Conservation (phyloP, 1,140 invertebrate genomes). For the Musca vetustissima region DNA sequence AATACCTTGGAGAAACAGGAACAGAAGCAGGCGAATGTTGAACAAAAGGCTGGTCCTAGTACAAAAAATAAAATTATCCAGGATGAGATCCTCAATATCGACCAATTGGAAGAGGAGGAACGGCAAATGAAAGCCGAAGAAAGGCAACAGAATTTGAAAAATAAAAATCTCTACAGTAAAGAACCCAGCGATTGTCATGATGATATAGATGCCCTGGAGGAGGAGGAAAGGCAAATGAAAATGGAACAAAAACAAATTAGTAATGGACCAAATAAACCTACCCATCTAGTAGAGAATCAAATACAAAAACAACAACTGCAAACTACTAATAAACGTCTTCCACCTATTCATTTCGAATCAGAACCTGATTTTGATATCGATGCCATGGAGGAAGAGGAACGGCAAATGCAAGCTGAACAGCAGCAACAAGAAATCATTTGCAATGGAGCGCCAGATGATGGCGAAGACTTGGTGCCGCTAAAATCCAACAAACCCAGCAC, state of each 20-base stretch:
- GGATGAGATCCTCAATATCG: slow-evolving; percentile 14
- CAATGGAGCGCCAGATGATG: slow-evolving; percentile 33
- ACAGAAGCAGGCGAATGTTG: slow-evolving; percentile 7
- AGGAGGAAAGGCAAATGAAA: not conserved
- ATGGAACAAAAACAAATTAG: not conserved
- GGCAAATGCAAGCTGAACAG: slow-evolving; percentile 24
- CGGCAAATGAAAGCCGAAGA: slow-evolving; percentile 25
- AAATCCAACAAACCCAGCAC: not conserved
- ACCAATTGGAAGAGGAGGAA: slow-evolving; percentile 24
- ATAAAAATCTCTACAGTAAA: too few species aligned
- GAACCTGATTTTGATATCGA: slow-evolving; percentile 29
- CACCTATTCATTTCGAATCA: not conserved
- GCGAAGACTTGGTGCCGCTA: slow-evolving; percentile 33
- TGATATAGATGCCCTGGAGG: not conserved
- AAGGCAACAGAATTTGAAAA: not conserved
- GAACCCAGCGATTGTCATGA: not conserved
- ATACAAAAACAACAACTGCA: too few species aligned
- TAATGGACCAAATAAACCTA: not conserved
- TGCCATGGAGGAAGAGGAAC: slow-evolving; percentile 24
- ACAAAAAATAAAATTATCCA: too few species aligned
- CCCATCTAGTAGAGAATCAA: too few species aligned
- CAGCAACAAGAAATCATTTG: slow-evolving; percentile 6
- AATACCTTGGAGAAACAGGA: slow-evolving; percentile 36
- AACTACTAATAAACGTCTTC: too few species aligned
- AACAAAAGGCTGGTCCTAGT: too few species aligned